Conservation (phyloP, 2,797 vertebrate genomes). For the Hybognathus amarus region DNA sequence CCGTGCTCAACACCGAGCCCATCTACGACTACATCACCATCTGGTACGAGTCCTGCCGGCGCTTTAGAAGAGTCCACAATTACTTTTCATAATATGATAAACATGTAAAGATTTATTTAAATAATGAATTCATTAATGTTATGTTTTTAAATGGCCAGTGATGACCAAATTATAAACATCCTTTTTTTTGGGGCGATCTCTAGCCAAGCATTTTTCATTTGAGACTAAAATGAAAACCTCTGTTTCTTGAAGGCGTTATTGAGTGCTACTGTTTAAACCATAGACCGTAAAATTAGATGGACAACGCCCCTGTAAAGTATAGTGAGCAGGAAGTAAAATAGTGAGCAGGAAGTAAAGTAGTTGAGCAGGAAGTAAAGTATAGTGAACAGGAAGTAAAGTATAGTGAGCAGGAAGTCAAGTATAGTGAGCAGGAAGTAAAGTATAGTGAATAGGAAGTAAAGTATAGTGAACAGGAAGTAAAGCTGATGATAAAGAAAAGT, state of each 20-base stretch:
- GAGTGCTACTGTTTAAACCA: neutral
- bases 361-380: too few relatives aligned
- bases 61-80: slow-evolving; percentile 21
- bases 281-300: too few relatives aligned
- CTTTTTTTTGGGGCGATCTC: neutral
- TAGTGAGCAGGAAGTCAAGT: too few relatives aligned
- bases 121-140: neutral
- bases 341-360: too few relatives aligned
- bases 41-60: slow-evolving; percentile 80
- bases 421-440: too few relatives aligned
- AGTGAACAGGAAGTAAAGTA: too few relatives aligned
- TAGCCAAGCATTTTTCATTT: neutral
- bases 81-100: neutral
- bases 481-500: too few relatives aligned
- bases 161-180: neutral
- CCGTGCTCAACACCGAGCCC: slow-evolving; percentile 94
- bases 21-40: slow-evolving; percentile 98
- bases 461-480: too few relatives aligned
- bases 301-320: too few relatives aligned
- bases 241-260: neutral
- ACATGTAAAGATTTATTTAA: neutral
- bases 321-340: too few relatives aligned
- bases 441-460: too few relatives aligned
- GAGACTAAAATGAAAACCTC: neutral
- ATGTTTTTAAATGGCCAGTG: neutral